Base-by-base conservation (phyloP, 2,113 vertebrate species). In the Calidris pygmaea region DNA sequence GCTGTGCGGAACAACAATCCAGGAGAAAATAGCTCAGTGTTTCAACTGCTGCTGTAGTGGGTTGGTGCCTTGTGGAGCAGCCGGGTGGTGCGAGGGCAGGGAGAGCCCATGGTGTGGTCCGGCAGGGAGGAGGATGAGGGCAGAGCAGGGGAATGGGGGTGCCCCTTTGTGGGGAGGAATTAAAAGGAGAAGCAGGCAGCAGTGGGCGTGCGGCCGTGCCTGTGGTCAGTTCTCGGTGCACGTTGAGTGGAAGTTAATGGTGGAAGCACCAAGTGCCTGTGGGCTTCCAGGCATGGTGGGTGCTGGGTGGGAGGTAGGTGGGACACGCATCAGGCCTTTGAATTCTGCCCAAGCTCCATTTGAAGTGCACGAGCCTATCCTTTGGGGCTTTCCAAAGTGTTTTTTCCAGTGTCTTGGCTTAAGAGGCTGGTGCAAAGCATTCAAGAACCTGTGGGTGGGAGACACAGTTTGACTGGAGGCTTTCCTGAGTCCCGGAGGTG, bases 251-350 rank as follows among this genome's bases (percentile, higher is more conserved):
- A 79, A 60, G 22, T 24, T 55, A 37, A 22, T 73, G 53, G 34
- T 22, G 63, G 21, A 76, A 68, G 17, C 34, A 62, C 0, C 0
- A 1, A 1, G 0, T 17, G 24, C 6, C 53, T 4, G 4, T 27
- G 62, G 56, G 19, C 47, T 68, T 71, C 60, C 32, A 76, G 52
- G 29, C 22, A n/a, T 0, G 8, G 34, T 0, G 4, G 14, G 29
- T 37, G 34, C 16, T 16, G 60, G 0, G 0, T 48, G 21, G 22
- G 29, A 41, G 29, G 16, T 16, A 65, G 0, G 0, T 48, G 21
- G 41, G 56, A 24, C 21, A 11, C 0, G 0, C 3, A 2, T 43
- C 21, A 35, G 34, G 35, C 3, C 26, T 77, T 39, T 47, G 21
- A 52, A 43, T 60, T 47, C 59, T 47, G 23, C 45, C 14, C 0